Evolutionary conservation across 2,888 invertebrate genomes (phyloP).

Genomic region (Microplitis deprimator): DNA sequence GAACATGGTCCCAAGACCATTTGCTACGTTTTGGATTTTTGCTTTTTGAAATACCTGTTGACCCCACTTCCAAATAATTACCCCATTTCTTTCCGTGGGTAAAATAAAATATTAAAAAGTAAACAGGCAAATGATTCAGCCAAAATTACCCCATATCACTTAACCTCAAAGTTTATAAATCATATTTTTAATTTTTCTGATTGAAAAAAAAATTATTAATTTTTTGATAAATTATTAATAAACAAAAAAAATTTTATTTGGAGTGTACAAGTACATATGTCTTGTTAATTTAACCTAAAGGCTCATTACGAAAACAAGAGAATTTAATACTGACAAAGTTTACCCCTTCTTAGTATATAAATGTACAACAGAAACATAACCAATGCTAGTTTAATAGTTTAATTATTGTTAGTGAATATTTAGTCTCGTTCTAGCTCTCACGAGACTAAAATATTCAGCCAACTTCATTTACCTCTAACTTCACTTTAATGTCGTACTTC

Average conservation of each 20-base stretch:
- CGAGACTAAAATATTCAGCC: not conserved
- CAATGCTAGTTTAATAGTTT: not conserved
- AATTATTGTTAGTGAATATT: constrained; percentile 1
- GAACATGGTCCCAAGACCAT: too few species aligned
- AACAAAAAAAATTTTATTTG: not conserved
- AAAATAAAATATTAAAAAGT: too few species aligned
- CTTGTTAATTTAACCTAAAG: not conserved
- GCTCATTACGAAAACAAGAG: constrained; percentile 10
- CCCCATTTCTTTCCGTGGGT: too few species aligned
- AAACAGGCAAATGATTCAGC: too few species aligned
- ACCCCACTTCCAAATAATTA: too few species aligned
- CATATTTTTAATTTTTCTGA: too few species aligned
- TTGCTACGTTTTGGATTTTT: too few species aligned
- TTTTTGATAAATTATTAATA: not conserved
- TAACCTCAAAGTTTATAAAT: too few species aligned
- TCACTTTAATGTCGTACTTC: not conserved
- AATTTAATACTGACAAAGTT: constrained; percentile 25
- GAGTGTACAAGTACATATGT: not conserved
- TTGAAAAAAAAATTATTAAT: too few species aligned
- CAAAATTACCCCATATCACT: too few species aligned
- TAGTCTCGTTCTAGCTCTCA: not conserved
- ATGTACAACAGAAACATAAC: constrained; percentile 15
- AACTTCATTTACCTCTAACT: not conserved
- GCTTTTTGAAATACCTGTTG: too few species aligned
- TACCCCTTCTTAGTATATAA: not conserved